phyloP scores from a whole-genome alignment of 1,140 invertebrate genomes.

The Megalopta genalis region DNA sequence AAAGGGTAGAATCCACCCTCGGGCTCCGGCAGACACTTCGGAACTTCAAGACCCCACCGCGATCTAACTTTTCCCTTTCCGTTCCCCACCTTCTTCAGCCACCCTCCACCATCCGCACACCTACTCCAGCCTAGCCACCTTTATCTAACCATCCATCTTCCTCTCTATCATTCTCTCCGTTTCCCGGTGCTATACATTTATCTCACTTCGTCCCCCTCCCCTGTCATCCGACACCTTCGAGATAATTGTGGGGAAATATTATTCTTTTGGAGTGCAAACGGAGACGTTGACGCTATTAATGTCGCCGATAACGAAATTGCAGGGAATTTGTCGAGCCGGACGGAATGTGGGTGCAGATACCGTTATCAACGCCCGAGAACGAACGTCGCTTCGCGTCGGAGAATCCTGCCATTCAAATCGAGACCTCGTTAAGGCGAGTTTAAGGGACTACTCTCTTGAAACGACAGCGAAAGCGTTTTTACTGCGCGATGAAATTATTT shows the following conservation, averaged over 20 bases:
- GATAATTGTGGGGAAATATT: conserved; percentile 57
- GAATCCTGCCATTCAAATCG: background rate
- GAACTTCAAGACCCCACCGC: conserved; percentile 20
- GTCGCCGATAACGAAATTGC: conserved; percentile 16
- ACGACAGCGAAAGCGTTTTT: too few relatives aligned
- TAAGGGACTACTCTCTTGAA: too few relatives aligned
- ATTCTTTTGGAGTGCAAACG: conserved; percentile 56
- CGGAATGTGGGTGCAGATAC: background rate
- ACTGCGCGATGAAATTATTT: too few relatives aligned
- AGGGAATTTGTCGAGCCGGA: background rate
- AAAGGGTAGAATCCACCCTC: background rate
- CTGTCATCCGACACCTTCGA: background rate
- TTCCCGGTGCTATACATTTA: background rate
- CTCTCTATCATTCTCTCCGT: background rate
- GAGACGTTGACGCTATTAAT: conserved; percentile 57
- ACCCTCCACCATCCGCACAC: background rate
- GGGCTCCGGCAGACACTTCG: conserved; percentile 38
- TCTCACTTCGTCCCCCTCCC: background rate
- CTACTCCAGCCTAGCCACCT: background rate
- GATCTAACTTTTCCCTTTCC: conserved; percentile 27
- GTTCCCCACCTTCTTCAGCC: background rate
- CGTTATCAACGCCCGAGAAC: too few relatives aligned
- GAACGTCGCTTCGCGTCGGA: too few relatives aligned
- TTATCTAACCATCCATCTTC: background rate
- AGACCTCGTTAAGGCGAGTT: too few relatives aligned